Conservation (phyloP, 1,140 invertebrate species). For the Drosophila santomea region DNA sequence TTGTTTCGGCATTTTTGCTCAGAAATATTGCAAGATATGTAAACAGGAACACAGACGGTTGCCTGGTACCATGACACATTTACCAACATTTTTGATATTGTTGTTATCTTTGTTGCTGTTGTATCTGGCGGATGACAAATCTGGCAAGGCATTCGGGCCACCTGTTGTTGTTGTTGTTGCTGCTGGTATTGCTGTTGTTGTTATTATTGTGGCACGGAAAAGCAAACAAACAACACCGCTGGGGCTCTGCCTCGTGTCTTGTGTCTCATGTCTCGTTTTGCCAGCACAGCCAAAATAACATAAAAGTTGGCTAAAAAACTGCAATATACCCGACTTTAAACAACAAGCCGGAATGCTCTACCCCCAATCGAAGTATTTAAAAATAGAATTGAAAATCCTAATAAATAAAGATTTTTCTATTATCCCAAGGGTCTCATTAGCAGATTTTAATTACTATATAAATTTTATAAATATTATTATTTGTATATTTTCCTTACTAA, state of each 20-base stretch:
- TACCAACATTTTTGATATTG: conserved; percentile 65
- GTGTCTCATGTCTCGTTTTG: conserved; percentile 17
- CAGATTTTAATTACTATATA: no score
- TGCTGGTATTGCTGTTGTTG: conserved; percentile 31
- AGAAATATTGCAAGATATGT: conserved; percentile 73
- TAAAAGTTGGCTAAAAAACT: conserved; percentile 14
- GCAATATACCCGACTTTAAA: background rate
- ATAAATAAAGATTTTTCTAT: no score
- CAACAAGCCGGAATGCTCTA: conserved; percentile 7
- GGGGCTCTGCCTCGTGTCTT: conserved; percentile 36
- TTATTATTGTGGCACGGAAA: conserved; percentile 46
- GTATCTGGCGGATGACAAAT: conserved; percentile 65
- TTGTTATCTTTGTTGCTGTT: conserved; percentile 30
- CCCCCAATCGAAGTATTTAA: background rate
- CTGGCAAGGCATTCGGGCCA: conserved; percentile 53
- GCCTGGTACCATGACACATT: conserved; percentile 67
- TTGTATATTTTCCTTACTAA: no score
- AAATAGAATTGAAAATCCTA: no score
- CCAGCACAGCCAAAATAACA: conserved; percentile 25
- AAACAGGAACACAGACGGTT: conserved; percentile 70
- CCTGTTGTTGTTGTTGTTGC: conserved; percentile 37
- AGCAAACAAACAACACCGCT: conserved; percentile 63
- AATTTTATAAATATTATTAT: no score
- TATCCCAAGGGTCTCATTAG: no score
- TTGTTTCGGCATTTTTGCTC: conserved; percentile 47